phyloP scores from a whole-genome alignment of 2,888 invertebrate species.

The Lordiphosa fenestrarum region DNA sequence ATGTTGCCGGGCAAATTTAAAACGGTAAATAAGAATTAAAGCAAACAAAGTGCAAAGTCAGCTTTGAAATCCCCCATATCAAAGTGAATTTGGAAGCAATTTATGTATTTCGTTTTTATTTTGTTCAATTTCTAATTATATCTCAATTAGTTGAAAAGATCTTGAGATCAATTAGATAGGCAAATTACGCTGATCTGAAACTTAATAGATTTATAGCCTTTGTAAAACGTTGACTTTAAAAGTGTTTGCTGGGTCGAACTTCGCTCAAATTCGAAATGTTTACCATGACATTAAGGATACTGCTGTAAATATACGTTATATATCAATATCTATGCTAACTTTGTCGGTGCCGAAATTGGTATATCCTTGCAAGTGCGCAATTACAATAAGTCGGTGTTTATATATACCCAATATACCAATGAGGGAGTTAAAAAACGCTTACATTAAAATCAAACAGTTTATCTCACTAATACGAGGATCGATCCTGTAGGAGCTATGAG shows the following conservation, averaged over 20 bases:
- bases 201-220: conserved; percentile 14
- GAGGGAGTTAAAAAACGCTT: too few species aligned
- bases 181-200: conserved; percentile 16
- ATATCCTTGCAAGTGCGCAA: too few species aligned
- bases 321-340: too few species aligned
- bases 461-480: too few species aligned
- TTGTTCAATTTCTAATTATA: conserved; percentile 12
- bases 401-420: too few species aligned
- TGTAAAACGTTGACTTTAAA: background rate
- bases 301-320: too few species aligned
- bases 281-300: too few species aligned
- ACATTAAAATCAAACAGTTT: too few species aligned
- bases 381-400: too few species aligned
- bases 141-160: conserved; percentile 31
- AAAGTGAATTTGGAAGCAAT: conserved; percentile 28
- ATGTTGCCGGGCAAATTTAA: conserved; percentile 42
- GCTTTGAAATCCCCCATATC: conserved; percentile 12
- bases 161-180: conserved; percentile 45
- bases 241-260: background rate
- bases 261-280: too few species aligned
- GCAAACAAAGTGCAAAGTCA: conserved; percentile 22
- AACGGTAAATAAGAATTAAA: conserved; percentile 55
- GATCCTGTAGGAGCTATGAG: too few species aligned
- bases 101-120: conserved; percentile 5
- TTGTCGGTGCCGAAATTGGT: too few species aligned